A percentile compares a stretch with the other conserved stretches of the same genome.
phyloP scores from a whole-genome alignment of 2,113 vertebrate genomes.

The Chlamydotis undulata region DNA sequence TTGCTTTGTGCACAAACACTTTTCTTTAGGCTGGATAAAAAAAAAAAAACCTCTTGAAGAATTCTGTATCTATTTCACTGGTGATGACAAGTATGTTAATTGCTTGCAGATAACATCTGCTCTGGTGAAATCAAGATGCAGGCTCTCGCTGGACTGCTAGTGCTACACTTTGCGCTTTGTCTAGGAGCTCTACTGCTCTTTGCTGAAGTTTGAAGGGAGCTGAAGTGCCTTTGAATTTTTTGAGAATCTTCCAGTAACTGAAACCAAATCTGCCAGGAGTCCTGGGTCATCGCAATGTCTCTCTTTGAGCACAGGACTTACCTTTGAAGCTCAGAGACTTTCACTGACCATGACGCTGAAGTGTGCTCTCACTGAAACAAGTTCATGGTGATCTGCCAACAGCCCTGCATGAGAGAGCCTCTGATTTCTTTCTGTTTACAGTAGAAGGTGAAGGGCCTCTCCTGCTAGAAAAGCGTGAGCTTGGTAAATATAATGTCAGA shows the following conservation, averaged over 20 bases:
- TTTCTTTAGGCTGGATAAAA: conserved; percentile 63
- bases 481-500: conserved; percentile 72
- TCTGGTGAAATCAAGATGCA: conserved; percentile 79
- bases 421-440: conserved; percentile 79
- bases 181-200: conserved; percentile 60
- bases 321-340: conserved; percentile 81
- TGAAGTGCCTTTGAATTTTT: conserved; percentile 74
- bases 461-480: conserved; percentile 49
- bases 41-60: neutral
- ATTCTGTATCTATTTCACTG: conserved; percentile 76
- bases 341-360: conserved; percentile 86
- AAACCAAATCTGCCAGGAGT: conserved; percentile 85
- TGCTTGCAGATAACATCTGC: conserved; percentile 87
- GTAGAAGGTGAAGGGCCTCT: conserved; percentile 69
- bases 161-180: conserved; percentile 70
- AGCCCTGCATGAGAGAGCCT: conserved; percentile 66
- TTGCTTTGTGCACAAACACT: conserved; percentile 70
- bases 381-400: conserved; percentile 79
- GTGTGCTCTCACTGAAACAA: conserved; percentile 79
- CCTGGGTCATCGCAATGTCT: conserved; percentile 87
- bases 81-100: conserved; percentile 84
- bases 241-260: conserved; percentile 83
- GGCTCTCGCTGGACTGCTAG: conserved; percentile 62
- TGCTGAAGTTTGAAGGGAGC: conserved; percentile 64
- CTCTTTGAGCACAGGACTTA: conserved; percentile 85